Base-by-base conservation (phyloP, 1,140 invertebrate species). In the Drosophila takahashii region DNA sequence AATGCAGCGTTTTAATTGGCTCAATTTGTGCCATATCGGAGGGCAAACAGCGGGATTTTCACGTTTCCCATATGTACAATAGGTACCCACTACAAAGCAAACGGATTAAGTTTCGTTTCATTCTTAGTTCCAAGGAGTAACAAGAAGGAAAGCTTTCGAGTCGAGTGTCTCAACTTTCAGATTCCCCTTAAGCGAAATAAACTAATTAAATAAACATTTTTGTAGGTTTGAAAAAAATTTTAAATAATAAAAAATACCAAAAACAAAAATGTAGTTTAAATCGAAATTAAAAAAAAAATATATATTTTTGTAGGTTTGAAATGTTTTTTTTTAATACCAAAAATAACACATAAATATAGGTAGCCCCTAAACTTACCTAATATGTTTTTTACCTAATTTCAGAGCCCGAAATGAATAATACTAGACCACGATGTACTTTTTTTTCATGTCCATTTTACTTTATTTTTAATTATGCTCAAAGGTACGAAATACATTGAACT, bases 401-500 rank as follows among this genome's bases (percentile, higher is more conserved):
- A 22, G 22, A 22, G 22, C 3, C 22, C 3, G 22, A 22, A 22
- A 22, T 22, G 22, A 22, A 22, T 22, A 22, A 22, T 2, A 22
- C 22, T 3, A 22, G 22, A n/a, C n/a, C n/a, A n/a, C n/a, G n/a
- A n/a, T 22, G 48, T 32, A 26, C 32, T 32, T 57, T 69, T 50
- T 70, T 70, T 54, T 48, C 34, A 62, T 50, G 44, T 61, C 67
- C 44, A 61, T 42, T 75, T 65, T 67, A 52, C 39, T 59, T 75
- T 54, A 45, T 41, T 77, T 70, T 77, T 61, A 61, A 61, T 76
- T 58, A 61, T 77, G 65, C 65, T 77, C 75, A 69, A 77, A 77
- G 75, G 75, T 77, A 77, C 75, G 75, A 77, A 70, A 77, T 77
- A 77, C 75, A 77, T 69, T 77, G 64, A 77, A 77, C 75, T 77